Conservation (phyloP, 1,140 invertebrate species). For the Euura saliciscinereae region DNA sequence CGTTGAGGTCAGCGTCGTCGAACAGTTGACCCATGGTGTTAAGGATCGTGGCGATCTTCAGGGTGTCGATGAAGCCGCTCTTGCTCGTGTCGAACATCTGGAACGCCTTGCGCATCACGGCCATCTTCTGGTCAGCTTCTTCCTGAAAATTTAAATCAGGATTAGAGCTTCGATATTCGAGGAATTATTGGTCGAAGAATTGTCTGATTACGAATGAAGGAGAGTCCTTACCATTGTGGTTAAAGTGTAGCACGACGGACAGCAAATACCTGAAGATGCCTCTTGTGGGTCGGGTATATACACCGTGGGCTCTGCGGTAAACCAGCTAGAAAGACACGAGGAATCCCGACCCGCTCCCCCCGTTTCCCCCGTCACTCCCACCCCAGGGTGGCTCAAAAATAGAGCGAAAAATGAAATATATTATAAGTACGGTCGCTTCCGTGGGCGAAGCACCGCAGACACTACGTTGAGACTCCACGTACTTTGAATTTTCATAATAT, state of each 20-base stretch:
- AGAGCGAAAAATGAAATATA: constrained; percentile 57
- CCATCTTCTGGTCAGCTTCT: constrained; percentile 82
- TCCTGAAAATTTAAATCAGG: constrained; percentile 59
- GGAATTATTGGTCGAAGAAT: background rate
- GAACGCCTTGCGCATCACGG: constrained; percentile 90
- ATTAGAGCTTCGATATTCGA: constrained; percentile 10
- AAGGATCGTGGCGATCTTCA: constrained; percentile 89
- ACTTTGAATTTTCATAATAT: too few species aligned
- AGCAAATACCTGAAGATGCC: constrained; percentile 44
- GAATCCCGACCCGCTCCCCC: background rate
- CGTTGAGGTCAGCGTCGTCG: constrained; percentile 84
- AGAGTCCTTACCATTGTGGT: constrained; percentile 42
- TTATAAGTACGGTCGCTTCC: constrained; percentile 43
- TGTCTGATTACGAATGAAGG: background rate
- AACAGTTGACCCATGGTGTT: constrained; percentile 93
- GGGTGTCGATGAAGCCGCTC: constrained; percentile 86
- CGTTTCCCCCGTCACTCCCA: background rate
- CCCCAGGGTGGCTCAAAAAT: constrained; percentile 40
- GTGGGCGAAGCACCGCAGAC: background rate
- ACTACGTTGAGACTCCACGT: background rate
- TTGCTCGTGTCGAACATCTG: constrained; percentile 94
- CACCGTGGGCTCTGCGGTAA: constrained; percentile 36
- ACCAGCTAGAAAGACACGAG: constrained; percentile 49
- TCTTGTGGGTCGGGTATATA: constrained; percentile 48
- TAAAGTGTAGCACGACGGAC: constrained; percentile 36